Evolutionary conservation across 2,797 vertebrate genomes (phyloP).

Genomic region (Lutjanus argentimaculatus): DNA sequence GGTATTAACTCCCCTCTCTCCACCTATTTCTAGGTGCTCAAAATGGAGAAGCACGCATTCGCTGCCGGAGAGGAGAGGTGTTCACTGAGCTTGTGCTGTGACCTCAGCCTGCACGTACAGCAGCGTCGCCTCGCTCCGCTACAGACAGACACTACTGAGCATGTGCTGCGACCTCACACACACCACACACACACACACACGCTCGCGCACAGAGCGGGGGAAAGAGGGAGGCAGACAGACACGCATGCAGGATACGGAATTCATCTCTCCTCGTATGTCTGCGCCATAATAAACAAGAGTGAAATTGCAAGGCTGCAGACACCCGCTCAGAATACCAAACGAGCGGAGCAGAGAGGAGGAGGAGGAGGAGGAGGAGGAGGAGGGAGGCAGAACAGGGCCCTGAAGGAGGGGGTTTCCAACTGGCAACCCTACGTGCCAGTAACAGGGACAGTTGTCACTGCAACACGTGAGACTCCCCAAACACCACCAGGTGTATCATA

Average conservation of each 20-base stretch:
- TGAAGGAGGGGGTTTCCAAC: conserved; percentile 69
- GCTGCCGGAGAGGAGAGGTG: conserved; percentile 89
- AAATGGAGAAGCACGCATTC: conserved; percentile 98
- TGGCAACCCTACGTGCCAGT: conserved; percentile 58
- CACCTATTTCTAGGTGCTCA: conserved; percentile 92
- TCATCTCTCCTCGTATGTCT: conserved; percentile 87
- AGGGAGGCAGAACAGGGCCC: conserved; percentile 72
- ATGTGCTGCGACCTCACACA: conserved; percentile 96
- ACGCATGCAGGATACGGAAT: conserved; percentile 83
- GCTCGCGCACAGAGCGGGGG: conserved; percentile 50
- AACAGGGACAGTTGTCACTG: conserved; percentile 67
- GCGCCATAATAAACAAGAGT: conserved; percentile 92
- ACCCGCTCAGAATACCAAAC: conserved; percentile 88
- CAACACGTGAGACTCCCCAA: conserved; percentile 51
- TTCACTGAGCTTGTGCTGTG: conserved; percentile 97
- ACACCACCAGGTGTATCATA: conserved; percentile 5
- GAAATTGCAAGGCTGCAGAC: conserved; percentile 83
- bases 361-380: conserved; percentile 59
- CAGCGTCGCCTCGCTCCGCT: conserved; percentile 91
- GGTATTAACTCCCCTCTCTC: conserved; percentile 78
- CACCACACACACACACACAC: conserved; percentile 71
- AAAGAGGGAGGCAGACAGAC: conserved; percentile 64
- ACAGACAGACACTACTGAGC: conserved; percentile 93
- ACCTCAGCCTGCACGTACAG: conserved; percentile 96
- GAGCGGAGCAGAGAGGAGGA: conserved; percentile 62